Evolutionary conservation across 2,113 vertebrate species (phyloP), one percentile per base, ranked within the genome.

Genomic region (Microcebus tavaratra): DNA sequence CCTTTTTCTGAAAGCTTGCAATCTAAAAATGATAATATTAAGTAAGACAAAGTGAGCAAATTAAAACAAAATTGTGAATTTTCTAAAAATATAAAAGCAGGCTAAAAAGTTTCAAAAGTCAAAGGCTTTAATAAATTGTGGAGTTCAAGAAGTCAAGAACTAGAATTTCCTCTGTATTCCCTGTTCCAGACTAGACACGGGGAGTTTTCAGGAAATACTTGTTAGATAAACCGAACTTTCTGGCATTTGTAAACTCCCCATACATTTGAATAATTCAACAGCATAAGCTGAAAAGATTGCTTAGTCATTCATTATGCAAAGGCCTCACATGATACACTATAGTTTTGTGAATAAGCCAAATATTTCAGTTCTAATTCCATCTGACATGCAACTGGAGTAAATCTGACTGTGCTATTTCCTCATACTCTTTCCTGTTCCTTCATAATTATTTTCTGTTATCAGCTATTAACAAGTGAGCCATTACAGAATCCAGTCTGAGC

Each of bases 201-300:
- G 0, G 91, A 45, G 6, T 8, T 27, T 86, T 89, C 18, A 89
- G 70, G 55, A 86, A 93, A 92, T 48, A 76, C 50, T 81, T 68
- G 7, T 18, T 67, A 18, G 15, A 82, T 96, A 89, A 90, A 70
- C 21, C 15, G 45, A 61, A 61, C 13, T 83, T 82, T 61, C 29
- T 63, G 34, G 21, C 10, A 50, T 75, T 95, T 90, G n/a, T 87
- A 88, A 96, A 67, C 8, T 67, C 18, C 65, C 65, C 72, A 57
- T 31, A n/a, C 29, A 72, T 81, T 90, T 94, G 80, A 88, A 94
- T 92, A 88, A 94, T 87, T 94, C 76, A 94, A 8, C 3, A 88
- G 21, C 76, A 85, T 65, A 76, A 90, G 70, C 12, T 90, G 39
- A 88, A 90, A 94, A 81, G 29, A 92, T 13, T 95, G 48, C n/a